phyloP scores from a whole-genome alignment of 2,797 vertebrate genomes.

The Darevskia mixta region DNA sequence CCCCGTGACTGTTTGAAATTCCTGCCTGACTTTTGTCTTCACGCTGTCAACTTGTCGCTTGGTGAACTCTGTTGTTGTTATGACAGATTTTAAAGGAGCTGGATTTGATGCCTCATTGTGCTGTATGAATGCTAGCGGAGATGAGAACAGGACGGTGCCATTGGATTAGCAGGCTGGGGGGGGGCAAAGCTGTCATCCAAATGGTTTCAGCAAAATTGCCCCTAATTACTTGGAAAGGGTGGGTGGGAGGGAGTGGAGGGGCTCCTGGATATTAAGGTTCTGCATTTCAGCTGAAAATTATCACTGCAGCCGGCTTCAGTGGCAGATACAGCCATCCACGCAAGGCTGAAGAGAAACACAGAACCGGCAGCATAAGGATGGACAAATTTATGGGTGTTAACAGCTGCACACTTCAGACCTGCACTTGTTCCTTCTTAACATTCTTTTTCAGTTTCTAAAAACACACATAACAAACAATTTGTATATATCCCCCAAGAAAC shows the following conservation, averaged over 20 bases:
- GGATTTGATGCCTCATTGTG: neutral
- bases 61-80: slow-evolving; percentile 1
- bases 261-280: neutral
- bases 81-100: slow-evolving; percentile 19
- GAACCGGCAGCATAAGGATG: too few species aligned
- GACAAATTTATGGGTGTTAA: too few species aligned
- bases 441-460: too few species aligned
- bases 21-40: neutral
- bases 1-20: slow-evolving; percentile 13
- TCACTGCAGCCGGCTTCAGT: neutral
- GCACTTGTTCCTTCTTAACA: too few species aligned
- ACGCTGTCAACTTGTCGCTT: neutral
- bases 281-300: neutral
- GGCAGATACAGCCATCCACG: too few species aligned
- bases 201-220: neutral
- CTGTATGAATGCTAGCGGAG: neutral
- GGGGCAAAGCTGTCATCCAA: neutral
- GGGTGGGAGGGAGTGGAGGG: neutral
- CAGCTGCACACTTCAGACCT: too few species aligned
- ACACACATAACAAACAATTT: too few species aligned
- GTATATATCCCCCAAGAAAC: too few species aligned
- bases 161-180: neutral
- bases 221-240: neutral
- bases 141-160: neutral
- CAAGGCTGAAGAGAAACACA: neutral